Conservation (phyloP, 2,797 vertebrate genomes). For the Sternarchorhynchus goeldii region DNA sequence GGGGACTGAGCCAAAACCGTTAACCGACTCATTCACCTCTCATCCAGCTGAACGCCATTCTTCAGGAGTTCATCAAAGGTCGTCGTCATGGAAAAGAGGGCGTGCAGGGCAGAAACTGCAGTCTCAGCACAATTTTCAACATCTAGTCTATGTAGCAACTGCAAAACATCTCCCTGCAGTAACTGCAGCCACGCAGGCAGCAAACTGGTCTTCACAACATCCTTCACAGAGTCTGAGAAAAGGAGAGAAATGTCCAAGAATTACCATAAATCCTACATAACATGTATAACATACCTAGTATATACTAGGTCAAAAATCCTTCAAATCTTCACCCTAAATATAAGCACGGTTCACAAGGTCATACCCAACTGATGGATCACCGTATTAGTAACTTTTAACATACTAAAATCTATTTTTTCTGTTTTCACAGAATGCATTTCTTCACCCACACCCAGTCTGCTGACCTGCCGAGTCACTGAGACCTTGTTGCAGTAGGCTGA, state of each 20-base stretch:
- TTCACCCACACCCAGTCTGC: not conserved
- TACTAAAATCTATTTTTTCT: not conserved
- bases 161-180: constrained; percentile 81
- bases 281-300: no score
- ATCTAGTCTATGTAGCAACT: constrained; percentile 90
- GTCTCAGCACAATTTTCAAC: constrained; percentile 91
- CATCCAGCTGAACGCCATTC: constrained; percentile 74
- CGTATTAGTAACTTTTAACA: not conserved
- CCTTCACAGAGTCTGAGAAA: constrained; percentile 81
- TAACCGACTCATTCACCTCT: constrained; percentile 72
- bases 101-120: constrained; percentile 77
- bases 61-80: constrained; percentile 75
- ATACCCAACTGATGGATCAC: not conserved
- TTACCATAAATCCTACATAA: no score
- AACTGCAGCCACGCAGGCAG: constrained; percentile 86
- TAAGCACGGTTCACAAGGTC: no score
- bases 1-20: no score
- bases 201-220: constrained; percentile 79
- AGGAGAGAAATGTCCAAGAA: not conserved
- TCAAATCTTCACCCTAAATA: no score
- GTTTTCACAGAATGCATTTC: not conserved
- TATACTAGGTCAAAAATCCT: no score
- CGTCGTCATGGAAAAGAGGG: constrained; percentile 75
- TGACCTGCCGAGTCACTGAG: constrained; percentile 91
- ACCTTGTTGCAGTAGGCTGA: constrained; percentile 88